A percentile compares a stretch with the other conserved stretches of the same genome.
These are phyloP conservation scores for Acanthisitta chloris DNA, from an alignment of 2,113 vertebrate species.

Conservation along the genomic window DNA sequence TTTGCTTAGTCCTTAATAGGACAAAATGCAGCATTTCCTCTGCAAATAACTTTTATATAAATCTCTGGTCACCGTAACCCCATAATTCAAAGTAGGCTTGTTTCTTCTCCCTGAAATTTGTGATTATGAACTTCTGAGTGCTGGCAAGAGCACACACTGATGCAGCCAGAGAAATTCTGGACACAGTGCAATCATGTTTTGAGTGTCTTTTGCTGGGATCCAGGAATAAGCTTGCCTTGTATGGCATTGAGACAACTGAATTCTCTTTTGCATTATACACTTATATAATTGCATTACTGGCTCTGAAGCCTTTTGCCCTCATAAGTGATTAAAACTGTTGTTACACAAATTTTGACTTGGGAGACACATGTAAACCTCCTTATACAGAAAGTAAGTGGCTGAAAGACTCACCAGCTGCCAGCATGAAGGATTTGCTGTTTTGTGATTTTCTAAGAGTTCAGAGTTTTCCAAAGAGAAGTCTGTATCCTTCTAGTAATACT, in stretches of 20 bases:
- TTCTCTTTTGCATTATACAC: neutral
- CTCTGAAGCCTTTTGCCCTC: neutral
- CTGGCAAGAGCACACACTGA: constrained; percentile 38
- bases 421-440: neutral
- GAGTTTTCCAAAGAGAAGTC: neutral
- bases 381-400: neutral
- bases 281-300: neutral
- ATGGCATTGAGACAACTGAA: constrained; percentile 34
- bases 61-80: constrained; percentile 65
- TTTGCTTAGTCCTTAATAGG: constrained; percentile 3
- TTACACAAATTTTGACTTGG: neutral
- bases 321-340: constrained; percentile 1
- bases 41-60: neutral
- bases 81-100: constrained; percentile 61
- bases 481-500: neutral
- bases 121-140: constrained; percentile 17
- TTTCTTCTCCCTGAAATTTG: constrained; percentile 57
- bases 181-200: neutral
- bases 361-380: neutral
- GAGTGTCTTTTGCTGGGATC: neutral
- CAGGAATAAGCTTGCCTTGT: constrained; percentile 64
- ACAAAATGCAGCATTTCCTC: constrained; percentile 7
- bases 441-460: neutral
- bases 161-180: constrained; percentile 52
- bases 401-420: neutral